Evolutionary conservation across 2,888 invertebrate genomes (phyloP).

Genomic region (Andrena dorsata): DNA sequence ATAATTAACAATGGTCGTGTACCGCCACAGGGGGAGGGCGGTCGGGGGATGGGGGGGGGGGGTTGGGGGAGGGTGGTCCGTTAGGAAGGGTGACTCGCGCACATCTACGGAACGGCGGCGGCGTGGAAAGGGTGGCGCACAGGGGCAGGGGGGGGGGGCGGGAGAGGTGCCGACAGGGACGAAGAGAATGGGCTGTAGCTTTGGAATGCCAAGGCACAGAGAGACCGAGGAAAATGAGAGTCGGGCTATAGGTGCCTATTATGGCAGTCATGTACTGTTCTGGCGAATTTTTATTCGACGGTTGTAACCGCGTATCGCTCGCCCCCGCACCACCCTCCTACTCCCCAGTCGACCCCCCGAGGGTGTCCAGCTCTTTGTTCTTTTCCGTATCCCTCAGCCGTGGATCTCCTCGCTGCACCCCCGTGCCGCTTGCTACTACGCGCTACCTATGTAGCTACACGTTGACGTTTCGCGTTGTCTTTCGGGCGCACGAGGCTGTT

Average conservation of each 20-base stretch:
- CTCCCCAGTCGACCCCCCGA: slow-evolving; percentile 55
- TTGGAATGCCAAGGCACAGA: slow-evolving; percentile 73
- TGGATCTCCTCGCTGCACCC: slow-evolving; percentile 66
- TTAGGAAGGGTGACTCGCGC: slow-evolving; percentile 64
- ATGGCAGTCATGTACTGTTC: slow-evolving; percentile 79
- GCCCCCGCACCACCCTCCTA: slow-evolving; percentile 39
- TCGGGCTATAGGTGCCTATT: slow-evolving; percentile 76
- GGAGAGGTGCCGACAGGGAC: slow-evolving; percentile 57
- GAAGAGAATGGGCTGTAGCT: slow-evolving; percentile 64
- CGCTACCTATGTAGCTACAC: slow-evolving; percentile 56
- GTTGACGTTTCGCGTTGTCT: slow-evolving; percentile 51
- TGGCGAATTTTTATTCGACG: slow-evolving; percentile 80
- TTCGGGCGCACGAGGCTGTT: slow-evolving; percentile 22
- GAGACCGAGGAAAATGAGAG: slow-evolving; percentile 76
- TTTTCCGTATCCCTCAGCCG: slow-evolving; percentile 70
- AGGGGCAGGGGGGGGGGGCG: slow-evolving; percentile 14
- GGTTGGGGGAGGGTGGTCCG: slow-evolving; percentile 61
- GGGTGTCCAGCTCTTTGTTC: slow-evolving; percentile 80
- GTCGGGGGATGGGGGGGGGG: slow-evolving; percentile 23
- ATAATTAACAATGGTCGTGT: slow-evolving; percentile 84
- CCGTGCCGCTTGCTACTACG: slow-evolving; percentile 57
- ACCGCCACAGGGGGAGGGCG: slow-evolving; percentile 68
- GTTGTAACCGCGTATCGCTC: slow-evolving; percentile 78
- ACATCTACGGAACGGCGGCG: slow-evolving; percentile 50
- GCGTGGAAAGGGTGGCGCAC: slow-evolving; percentile 39